Base-by-base conservation (phyloP, 2,113 vertebrate genomes). In the Eidolon helvum region DNA sequence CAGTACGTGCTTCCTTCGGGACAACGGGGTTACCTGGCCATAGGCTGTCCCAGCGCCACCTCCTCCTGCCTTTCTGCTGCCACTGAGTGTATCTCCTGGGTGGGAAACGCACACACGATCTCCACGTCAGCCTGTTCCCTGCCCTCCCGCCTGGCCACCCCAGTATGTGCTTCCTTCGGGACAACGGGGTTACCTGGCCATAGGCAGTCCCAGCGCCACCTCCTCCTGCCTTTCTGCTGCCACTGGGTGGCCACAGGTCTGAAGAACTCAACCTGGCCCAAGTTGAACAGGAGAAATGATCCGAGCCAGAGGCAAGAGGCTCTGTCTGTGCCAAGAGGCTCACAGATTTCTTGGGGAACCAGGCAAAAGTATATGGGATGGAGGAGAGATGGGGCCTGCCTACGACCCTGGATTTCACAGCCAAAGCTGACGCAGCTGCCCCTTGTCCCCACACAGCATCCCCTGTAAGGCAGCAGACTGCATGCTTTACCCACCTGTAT, bases 101-200 rank as follows among this genome's bases (percentile, higher is more conserved):
- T 24, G 33, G 84, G 63, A 50, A 22, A 7, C 59, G n/a, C 0
- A 3, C 33, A 15, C 21, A n/a, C 0, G 24, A 19, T 15, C 2
- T 3, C 74, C 72, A 53, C 0, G 5, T 12, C 2, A 21, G 50
- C 43, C 12, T 0, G 4, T 12, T 18, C 40, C 40, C 65, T 6
- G 9, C 14, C 30, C 11, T 22, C 55, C 63, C 28, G 43, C 61
- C 33, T 43, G n/a, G 45, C 16, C 16, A 35, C 28, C 48, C 22
- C 26, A 8, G 55, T 8, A 12, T 1, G 1, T 24, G 8, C 71
- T 38, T 75, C 53, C 61, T 50, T 77, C 7, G 19, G 28, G 90
- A 66, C 38, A 4, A 3, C 0, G 16, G 48, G 26, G 35, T 30
- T 28, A 18, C 40, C 18, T 9, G 12, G 53, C 43, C 69, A 65